A percentile compares a stretch with the other conserved stretches of the same genome.
These are phyloP conservation scores for Enteromius mattozi DNA, from an alignment of 2,797 vertebrate species.

Conservation along the genomic window DNA sequence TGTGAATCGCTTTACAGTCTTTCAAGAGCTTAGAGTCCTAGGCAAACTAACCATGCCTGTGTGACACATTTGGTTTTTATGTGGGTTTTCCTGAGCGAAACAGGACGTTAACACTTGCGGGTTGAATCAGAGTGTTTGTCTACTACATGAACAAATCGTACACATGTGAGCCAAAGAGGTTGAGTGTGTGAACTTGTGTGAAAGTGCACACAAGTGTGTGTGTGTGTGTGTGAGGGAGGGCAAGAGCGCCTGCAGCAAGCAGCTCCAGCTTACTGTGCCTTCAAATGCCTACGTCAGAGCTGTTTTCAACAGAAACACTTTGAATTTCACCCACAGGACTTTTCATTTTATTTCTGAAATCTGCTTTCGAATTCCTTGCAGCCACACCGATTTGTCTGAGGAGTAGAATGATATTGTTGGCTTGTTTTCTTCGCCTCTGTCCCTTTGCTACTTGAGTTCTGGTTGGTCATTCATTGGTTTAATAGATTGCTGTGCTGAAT, in stretches of 20 bases:
- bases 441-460: constrained; percentile 48
- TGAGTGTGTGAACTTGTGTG: constrained; percentile 11
- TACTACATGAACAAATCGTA: constrained; percentile 10
- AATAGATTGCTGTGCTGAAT: constrained; percentile 44
- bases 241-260: constrained; percentile 25
- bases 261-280: constrained; percentile 53
- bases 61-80: constrained; percentile 33
- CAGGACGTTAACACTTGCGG: constrained; percentile 16
- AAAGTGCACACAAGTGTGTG: not conserved
- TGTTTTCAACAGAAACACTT: constrained; percentile 49
- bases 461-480: not conserved
- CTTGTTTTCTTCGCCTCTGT: constrained; percentile 59
- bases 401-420: constrained; percentile 51
- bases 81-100: not conserved
- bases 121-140: constrained; percentile 16
- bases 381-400: constrained; percentile 53
- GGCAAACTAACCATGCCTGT: constrained; percentile 30
- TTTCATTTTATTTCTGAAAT: constrained; percentile 48
- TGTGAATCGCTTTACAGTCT: constrained; percentile 55
- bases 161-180: constrained; percentile 5
- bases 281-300: constrained; percentile 67
- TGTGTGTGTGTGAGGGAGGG: constrained; percentile 3
- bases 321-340: constrained; percentile 55
- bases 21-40: constrained; percentile 36
- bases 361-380: constrained; percentile 22